Conservation (phyloP, 2,888 invertebrate species). For the Drosophila imparisetae region DNA sequence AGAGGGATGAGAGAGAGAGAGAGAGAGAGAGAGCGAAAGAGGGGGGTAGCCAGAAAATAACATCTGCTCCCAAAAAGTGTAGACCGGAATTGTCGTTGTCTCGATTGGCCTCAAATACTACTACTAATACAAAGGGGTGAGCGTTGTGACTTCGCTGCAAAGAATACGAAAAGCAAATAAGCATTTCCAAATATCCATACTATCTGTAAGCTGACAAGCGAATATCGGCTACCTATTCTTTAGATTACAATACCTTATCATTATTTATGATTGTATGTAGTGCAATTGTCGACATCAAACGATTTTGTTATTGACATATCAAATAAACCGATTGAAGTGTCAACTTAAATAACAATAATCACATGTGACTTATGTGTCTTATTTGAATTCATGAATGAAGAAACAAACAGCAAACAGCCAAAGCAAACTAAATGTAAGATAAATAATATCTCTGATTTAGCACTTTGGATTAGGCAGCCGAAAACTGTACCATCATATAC, state of each 20-base stretch:
- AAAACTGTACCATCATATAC: not conserved
- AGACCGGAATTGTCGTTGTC: conserved; percentile 63
- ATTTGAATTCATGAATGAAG: not conserved
- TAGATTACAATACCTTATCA: not conserved
- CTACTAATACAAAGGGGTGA: not conserved
- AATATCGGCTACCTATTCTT: not conserved
- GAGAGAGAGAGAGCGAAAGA: not conserved
- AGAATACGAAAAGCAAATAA: not conserved
- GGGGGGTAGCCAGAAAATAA: conserved; percentile 59
- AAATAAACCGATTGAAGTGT: not conserved
- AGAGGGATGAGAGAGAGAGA: not conserved
- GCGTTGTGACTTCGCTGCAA: not conserved
- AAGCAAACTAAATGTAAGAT: not conserved
- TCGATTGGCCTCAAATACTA: conserved; percentile 13
- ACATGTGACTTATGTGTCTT: not conserved
- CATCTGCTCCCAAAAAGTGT: conserved; percentile 72
- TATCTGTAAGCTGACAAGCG: not conserved
- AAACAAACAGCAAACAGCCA: rapidly evolving
- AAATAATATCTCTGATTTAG: not conserved
- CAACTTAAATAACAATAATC: not conserved
- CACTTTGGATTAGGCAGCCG: not conserved
- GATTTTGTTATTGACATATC: not conserved
- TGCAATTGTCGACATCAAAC: not conserved
- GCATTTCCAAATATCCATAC: not conserved
- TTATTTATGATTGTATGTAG: not conserved